A percentile compares a stretch with the other conserved stretches of the same genome.
Conservation (phyloP, 2,797 vertebrate species). For the Lophotriccus pileatus region DNA sequence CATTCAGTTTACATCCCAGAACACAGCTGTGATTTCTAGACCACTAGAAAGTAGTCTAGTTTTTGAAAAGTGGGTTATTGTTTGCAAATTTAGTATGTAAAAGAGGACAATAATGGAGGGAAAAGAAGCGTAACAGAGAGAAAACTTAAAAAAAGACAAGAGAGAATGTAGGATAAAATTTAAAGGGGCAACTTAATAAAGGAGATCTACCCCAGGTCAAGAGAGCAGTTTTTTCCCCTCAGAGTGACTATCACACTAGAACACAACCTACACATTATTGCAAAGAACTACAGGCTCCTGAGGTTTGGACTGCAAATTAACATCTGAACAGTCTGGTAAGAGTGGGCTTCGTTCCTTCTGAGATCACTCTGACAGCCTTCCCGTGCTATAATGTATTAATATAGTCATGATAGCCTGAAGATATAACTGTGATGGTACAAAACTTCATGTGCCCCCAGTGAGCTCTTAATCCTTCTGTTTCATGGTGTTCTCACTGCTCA, state of each 20-base stretch:
- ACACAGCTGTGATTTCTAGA: not conserved
- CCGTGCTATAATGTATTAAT: constrained; percentile 40
- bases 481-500: not conserved
- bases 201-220: not conserved
- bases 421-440: constrained; percentile 33
- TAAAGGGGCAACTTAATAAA: not conserved
- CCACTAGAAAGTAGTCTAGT: not conserved
- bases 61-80: not conserved
- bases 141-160: not conserved
- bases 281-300: not conserved
- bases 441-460: constrained; percentile 50
- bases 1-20: not conserved
- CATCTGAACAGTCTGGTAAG: not conserved
- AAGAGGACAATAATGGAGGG: not conserved
- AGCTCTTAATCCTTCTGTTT: constrained; percentile 55
- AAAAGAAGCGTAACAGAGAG: not conserved
- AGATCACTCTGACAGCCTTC: constrained; percentile 27
- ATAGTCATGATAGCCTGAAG: constrained; percentile 50
- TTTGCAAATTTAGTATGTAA: not conserved
- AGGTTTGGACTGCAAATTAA: not conserved
- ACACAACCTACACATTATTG: not conserved
- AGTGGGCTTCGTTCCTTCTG: not conserved
- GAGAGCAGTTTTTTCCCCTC: not conserved
- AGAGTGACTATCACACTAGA: not conserved
- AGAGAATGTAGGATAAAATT: not conserved